Percentiles rank a stretch among this genome's conserved stretches.
Evolutionary conservation across 2,113 vertebrate species (phyloP).

Genomic region (Oncorhynchus tshawytscha): DNA sequence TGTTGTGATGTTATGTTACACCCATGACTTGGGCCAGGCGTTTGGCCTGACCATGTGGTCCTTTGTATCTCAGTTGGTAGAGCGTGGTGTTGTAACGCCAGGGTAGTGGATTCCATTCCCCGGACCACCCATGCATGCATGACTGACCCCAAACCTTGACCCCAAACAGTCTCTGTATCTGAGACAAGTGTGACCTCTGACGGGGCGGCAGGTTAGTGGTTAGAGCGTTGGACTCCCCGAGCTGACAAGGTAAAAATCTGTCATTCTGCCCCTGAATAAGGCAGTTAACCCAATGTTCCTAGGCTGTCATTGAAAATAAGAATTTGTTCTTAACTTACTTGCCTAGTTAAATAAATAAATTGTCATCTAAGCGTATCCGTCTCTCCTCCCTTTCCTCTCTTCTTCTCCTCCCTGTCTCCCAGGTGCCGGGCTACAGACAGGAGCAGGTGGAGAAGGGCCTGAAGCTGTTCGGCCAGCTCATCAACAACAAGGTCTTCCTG

Average conservation of each 20-base stretch:
- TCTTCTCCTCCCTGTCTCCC: not conserved
- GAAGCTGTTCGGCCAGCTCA: constrained; percentile 95
- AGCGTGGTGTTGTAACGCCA: no score
- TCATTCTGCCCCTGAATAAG: no score
- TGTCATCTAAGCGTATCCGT: constrained; percentile 31
- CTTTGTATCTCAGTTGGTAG: not conserved
- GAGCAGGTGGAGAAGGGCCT: constrained; percentile 95
- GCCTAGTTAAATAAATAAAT: not conserved
- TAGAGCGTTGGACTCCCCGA: no score
- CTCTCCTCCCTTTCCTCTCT: constrained; percentile 5
- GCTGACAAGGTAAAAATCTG: no score
- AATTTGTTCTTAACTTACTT: no score
- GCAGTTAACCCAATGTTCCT: no score
- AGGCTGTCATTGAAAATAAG: no score
- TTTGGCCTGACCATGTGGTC: not conserved
- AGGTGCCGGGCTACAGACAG: constrained; percentile 97
- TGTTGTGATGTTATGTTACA: no score
- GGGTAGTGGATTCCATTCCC: not conserved
- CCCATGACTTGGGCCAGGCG: not conserved
- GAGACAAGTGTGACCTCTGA: no score
- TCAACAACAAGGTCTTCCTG: constrained; percentile 97
- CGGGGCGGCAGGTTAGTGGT: no score
- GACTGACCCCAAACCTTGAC: not conserved
- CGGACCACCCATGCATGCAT: no score
- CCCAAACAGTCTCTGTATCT: not conserved